Conservation (phyloP, 2,113 vertebrate species). For the Pelobates fuscus region DNA sequence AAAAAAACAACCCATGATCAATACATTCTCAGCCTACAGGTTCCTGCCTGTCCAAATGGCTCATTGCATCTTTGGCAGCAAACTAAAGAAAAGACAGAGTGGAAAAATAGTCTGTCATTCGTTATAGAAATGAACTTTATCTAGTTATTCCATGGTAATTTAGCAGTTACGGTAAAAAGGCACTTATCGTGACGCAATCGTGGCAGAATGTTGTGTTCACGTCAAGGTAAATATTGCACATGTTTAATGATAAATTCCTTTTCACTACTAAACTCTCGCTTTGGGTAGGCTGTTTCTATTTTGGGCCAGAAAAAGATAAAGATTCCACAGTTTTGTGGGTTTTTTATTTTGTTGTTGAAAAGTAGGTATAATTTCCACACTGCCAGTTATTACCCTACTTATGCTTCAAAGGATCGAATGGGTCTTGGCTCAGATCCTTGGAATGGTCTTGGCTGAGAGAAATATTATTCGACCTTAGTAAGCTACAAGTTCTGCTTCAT, state of each 20-base stretch:
- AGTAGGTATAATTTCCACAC: not conserved
- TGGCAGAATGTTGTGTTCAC: not conserved
- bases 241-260: no score
- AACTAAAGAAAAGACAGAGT: not conserved
- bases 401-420: not conserved
- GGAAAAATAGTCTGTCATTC: no score
- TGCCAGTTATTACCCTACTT: slow-evolving; percentile 20
- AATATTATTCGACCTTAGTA: slow-evolving; percentile 20
- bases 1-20: no score
- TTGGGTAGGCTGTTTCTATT: not conserved
- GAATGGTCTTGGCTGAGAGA: slow-evolving; percentile 11
- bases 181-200: not conserved
- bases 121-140: not conserved
- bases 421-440: slow-evolving; percentile 13
- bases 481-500: slow-evolving; percentile 27
- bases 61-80: not conserved
- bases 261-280: no score
- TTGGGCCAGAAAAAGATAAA: not conserved
- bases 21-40: no score
- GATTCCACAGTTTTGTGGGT: not conserved
- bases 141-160: not conserved
- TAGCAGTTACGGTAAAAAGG: not conserved
- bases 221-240: not conserved
- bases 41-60: no score
- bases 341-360: not conserved